Conservation (phyloP, 2,797 vertebrate genomes). For the Rhabdophis nuchalis region DNA sequence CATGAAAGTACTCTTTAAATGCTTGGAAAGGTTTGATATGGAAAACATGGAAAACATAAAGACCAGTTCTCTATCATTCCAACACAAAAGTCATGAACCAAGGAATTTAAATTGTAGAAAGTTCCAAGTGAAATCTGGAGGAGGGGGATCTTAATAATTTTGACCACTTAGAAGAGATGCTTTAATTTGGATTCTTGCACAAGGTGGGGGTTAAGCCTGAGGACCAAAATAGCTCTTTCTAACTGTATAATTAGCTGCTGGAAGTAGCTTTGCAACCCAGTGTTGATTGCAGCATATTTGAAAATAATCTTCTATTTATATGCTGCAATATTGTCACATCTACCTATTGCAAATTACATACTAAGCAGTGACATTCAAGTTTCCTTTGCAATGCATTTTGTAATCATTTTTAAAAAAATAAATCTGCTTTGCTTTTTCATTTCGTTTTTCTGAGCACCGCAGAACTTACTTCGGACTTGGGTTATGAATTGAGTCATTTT, state of each 20-base stretch:
- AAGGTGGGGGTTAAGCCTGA: not conserved
- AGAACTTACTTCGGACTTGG: constrained; percentile 7
- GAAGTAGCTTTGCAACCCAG: not conserved
- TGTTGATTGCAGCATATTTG: not conserved
- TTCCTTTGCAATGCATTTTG: not conserved
- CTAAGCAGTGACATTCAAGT: constrained; percentile 35
- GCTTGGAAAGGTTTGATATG: not conserved
- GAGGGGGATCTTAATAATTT: not conserved
- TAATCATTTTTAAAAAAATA: not conserved
- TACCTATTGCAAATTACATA: constrained; percentile 3
- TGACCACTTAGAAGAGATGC: not conserved
- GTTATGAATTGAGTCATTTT: constrained; percentile 19
- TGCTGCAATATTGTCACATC: not conserved
- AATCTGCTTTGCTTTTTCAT: constrained; percentile 2
- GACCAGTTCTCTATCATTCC: not conserved
- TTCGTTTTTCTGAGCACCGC: not conserved
- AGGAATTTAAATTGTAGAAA: not conserved
- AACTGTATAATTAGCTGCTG: not conserved
- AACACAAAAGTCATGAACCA: not conserved
- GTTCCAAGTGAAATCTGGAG: not conserved
- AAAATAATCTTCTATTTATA: not conserved
- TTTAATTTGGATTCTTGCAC: not conserved
- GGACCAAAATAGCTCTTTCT: not conserved
- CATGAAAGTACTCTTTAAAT: not conserved
- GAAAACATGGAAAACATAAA: not conserved